Evolutionary conservation across 2,888 invertebrate species (phyloP).

Genomic region (Sarcophaga variegata): DNA sequence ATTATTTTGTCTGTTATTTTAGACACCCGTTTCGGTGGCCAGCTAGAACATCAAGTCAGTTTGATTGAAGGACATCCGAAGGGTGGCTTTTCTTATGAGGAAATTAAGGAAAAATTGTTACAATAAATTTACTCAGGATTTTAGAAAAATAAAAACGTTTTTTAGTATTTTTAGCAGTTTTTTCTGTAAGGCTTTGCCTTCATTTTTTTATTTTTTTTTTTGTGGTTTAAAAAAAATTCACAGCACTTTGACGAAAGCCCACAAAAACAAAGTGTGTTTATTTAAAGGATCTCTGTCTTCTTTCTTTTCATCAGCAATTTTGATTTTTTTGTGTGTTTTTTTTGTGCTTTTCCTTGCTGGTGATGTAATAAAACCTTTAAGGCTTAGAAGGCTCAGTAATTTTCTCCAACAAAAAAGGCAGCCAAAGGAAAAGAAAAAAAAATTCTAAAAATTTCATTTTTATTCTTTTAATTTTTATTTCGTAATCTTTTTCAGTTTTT

Average conservation of each 20-base stretch:
- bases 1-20: neutral
- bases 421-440: constrained; percentile 20
- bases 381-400: constrained; percentile 34
- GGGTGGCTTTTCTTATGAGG: constrained; percentile 50
- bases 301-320: too few species aligned
- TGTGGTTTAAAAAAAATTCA: constrained; percentile 45
- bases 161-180: too few species aligned
- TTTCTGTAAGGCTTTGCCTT: too few species aligned
- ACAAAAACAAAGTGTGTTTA: constrained; percentile 57
- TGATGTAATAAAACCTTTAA: constrained; percentile 35
- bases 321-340: too few species aligned
- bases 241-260: constrained; percentile 63
- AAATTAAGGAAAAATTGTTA: constrained; percentile 36
- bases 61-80: constrained; percentile 25
- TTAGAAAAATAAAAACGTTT: constrained; percentile 11
- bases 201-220: constrained; percentile 14
- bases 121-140: constrained; percentile 51
- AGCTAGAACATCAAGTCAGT: neutral
- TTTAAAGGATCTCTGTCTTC: constrained; percentile 40
- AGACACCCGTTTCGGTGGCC: neutral
- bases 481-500: constrained; percentile 23
- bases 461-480: neutral
- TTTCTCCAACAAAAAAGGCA: neutral
- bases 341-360: too few species aligned
- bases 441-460: constrained; percentile 40